phyloP scores from a whole-genome alignment of 1,140 invertebrate species.

The Mesaphorura yosii region DNA sequence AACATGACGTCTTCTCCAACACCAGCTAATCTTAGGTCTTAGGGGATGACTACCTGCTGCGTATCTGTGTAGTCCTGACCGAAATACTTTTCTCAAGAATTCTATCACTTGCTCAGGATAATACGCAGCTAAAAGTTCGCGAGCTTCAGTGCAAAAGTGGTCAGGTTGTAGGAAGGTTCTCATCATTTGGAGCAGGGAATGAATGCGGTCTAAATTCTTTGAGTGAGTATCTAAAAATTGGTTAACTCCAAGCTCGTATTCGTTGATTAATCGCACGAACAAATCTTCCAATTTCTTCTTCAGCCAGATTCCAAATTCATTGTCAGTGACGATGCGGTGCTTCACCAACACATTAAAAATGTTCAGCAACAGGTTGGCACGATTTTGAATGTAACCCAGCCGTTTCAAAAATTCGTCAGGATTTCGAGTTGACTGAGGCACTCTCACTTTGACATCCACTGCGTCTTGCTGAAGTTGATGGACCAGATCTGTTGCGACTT shows the following conservation, averaged over 20 bases:
- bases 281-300: neutral
- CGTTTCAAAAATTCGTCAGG: slow-evolving; percentile 1
- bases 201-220: neutral
- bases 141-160: slow-evolving; percentile 13
- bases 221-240: neutral
- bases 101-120: slow-evolving; percentile 8
- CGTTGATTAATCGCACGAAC: neutral
- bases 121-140: slow-evolving; percentile 2
- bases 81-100: slow-evolving; percentile 9
- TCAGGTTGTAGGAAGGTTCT: slow-evolving; percentile 4
- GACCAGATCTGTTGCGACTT: too few relatives aligned
- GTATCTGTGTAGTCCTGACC: too few relatives aligned
- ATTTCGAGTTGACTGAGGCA: too few relatives aligned
- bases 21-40: too few relatives aligned
- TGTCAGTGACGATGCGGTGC: neutral
- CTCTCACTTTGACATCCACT: too few relatives aligned
- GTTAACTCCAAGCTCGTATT: neutral
- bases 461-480: too few relatives aligned
- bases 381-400: neutral
- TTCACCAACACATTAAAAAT: neutral
- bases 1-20: too few relatives aligned
- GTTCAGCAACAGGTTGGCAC: neutral
- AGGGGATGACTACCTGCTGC: too few relatives aligned
- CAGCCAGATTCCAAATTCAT: too few relatives aligned
- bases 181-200: neutral